Evolutionary conservation across 2,888 invertebrate genomes (phyloP), one percentile per base, ranked within the genome.

Genomic region (Amblyteles armatorius): DNA sequence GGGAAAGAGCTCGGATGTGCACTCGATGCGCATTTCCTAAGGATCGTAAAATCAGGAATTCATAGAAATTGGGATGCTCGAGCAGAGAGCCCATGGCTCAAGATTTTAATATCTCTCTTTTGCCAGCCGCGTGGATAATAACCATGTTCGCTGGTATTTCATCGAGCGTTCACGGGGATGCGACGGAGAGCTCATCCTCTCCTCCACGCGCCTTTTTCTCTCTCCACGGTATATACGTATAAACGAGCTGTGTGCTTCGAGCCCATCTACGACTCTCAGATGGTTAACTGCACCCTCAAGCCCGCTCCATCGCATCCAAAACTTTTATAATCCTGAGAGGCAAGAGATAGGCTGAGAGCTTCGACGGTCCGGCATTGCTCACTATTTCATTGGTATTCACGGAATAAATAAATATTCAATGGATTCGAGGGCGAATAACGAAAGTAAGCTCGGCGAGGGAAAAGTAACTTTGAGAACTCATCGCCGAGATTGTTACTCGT

Each of bases 61-160:
- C 77, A 82, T 82, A 82, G 77, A 77, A 82, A 82, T 82, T 82
- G 77, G 82, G 82, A 82, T 82, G 65, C 77, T 77, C 71, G 77
- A 82, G 71, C n/a, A 65, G 52, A 55, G 57, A 16, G 44, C 0
- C 48, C 77, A 72, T 82, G 67, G 29, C 55, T 82, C 77, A 77
- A 82, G 65, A 82, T 82, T 82, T 82, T 71, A 57, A 82, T 82
- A 82, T 82, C 71, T 77, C 65, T 52, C 71, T 71, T 55, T 72
- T 16, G 22, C 55, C 74, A 68, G 33, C 55, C 63, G n/a, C n/a
- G 22, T 13, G 57, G 57, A 22, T 57, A 57, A 26, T 57, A 57
- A 48, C 57, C 57, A 3, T 57, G 57, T 57, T 7, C 11, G 26
- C 73, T 48, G 55, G 67, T 69, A 69, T 76, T 50, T 36, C 44